Percentiles rank a stretch among this genome's conserved stretches.
Evolutionary conservation across 2,113 vertebrate species (phyloP).

Genomic region (Butorides virescens): DNA sequence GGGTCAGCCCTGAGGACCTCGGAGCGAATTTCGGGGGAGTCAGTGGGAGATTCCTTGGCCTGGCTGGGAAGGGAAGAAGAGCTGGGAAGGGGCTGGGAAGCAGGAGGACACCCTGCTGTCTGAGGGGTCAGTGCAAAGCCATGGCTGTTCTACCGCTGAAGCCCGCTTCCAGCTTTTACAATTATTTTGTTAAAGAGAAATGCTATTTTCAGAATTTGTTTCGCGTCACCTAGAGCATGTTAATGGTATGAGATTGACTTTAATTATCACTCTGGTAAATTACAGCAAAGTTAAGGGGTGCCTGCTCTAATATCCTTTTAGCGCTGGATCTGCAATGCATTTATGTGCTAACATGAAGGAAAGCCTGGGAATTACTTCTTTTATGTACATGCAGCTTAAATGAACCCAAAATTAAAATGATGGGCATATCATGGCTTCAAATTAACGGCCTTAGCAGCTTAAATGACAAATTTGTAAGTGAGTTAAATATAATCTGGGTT

Average conservation of each 20-base stretch:
- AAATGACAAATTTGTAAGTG: not conserved
- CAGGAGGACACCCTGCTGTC: not conserved
- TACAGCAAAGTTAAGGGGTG: not conserved
- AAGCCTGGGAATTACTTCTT: not conserved
- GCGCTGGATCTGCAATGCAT: not conserved
- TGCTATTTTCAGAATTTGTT: not conserved
- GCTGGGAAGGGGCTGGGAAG: not conserved
- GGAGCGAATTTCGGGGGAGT: not conserved
- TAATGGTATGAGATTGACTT: not conserved
- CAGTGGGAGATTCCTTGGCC: not conserved
- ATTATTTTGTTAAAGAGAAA: not conserved
- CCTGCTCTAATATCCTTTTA: not conserved
- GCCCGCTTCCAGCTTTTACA: not conserved
- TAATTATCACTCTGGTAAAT: not conserved
- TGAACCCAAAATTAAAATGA: constrained; percentile 22
- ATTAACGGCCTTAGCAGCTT: not conserved
- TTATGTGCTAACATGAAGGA: not conserved
- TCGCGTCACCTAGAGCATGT: not conserved
- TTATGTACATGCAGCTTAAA: not conserved
- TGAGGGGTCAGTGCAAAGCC: not conserved
- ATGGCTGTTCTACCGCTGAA: fast-evolving
- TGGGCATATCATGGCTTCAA: not conserved
- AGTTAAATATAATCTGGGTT: not conserved
- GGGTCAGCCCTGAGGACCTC: not conserved
- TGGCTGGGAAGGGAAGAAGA: not conserved